These are phyloP conservation scores for Ectemnius continuus DNA, from an alignment of 2,888 invertebrate species.

Conservation along the genomic window DNA sequence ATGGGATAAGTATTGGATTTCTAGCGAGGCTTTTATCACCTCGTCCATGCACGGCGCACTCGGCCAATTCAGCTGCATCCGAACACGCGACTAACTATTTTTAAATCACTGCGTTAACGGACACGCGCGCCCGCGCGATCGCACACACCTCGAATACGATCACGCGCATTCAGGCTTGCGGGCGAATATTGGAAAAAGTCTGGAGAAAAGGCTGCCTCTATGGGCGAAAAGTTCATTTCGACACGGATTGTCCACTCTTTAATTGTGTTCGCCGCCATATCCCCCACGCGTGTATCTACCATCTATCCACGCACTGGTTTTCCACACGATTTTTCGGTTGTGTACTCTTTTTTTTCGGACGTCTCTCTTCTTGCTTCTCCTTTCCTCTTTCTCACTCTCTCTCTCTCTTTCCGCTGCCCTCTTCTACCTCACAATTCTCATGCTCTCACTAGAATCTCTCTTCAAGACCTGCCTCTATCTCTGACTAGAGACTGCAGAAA, in stretches of 20 bases:
- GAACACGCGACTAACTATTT: too few species aligned
- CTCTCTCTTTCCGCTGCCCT: neutral
- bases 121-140: too few species aligned
- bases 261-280: conserved; percentile 28
- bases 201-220: conserved; percentile 4
- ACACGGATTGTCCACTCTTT: conserved; percentile 7
- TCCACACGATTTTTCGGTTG: conserved; percentile 36
- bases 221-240: conserved; percentile 14
- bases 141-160: too few species aligned
- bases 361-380: conserved; percentile 4
- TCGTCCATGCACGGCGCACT: too few species aligned
- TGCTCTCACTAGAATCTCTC: conserved; percentile 4
- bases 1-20: too few species aligned
- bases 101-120: too few species aligned
- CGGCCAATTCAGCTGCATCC: too few species aligned
- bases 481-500: neutral
- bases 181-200: conserved; percentile 9
- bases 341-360: conserved; percentile 39
- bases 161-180: neutral
- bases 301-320: conserved; percentile 48
- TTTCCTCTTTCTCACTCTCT: neutral
- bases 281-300: neutral
- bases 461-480: neutral
- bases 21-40: too few species aligned
- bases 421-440: neutral